Evolutionary conservation across 2,113 vertebrate genomes (phyloP).

Genomic region (Notiomystis cincta): DNA sequence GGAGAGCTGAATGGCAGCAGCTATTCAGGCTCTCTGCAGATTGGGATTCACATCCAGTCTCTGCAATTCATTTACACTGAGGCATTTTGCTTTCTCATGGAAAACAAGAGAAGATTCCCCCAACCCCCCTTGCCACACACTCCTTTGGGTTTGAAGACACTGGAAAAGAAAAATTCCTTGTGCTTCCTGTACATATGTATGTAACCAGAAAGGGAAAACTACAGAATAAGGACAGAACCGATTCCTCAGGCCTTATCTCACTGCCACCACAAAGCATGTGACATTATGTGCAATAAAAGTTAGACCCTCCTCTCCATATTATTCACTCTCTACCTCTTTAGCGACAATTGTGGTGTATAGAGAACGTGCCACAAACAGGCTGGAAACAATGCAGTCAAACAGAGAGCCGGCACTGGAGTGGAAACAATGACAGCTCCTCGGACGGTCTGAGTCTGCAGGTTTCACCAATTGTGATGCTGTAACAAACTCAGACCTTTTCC

Average conservation of each 20-base stretch:
- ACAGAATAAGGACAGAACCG: not conserved
- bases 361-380: not conserved
- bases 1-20: constrained; percentile 44
- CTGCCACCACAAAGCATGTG: not conserved
- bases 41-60: not conserved
- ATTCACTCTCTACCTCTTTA: not conserved
- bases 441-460: not conserved
- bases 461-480: not conserved
- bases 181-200: not conserved
- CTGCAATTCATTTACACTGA: not conserved
- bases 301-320: not conserved
- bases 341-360: not conserved
- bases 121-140: not conserved
- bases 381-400: not conserved
- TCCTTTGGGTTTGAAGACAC: not conserved
- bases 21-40: constrained; percentile 6
- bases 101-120: not conserved
- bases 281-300: not conserved
- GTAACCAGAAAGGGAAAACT: not conserved
- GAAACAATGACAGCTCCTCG: not conserved
- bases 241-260: not conserved
- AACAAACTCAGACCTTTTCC: not conserved
- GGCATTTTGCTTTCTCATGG: constrained; percentile 1
- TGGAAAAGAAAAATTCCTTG: not conserved
- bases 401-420: not conserved